Percentiles rank a stretch among this genome's conserved stretches.
Evolutionary conservation across 2,113 vertebrate species (phyloP).

Genomic region (Thunnus maccoyii): DNA sequence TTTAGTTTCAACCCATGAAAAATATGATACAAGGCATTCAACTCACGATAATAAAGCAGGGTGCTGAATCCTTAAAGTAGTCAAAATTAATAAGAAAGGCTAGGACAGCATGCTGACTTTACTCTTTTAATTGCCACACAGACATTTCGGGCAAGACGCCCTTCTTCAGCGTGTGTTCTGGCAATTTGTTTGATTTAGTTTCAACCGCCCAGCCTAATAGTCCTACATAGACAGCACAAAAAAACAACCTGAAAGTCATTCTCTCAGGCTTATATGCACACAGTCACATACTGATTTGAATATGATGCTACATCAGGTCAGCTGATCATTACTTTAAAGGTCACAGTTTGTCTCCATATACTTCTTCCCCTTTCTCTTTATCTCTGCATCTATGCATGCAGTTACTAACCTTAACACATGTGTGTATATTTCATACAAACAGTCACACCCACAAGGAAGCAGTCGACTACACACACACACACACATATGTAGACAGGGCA

Average conservation of each 20-base stretch:
- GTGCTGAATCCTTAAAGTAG: too few relatives aligned
- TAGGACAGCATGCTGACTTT: too few relatives aligned
- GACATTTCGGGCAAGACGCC: too few relatives aligned
- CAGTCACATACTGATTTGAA: background rate
- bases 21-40: too few relatives aligned
- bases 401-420: background rate
- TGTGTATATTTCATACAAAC: background rate
- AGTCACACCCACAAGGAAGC: background rate
- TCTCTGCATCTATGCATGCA: background rate
- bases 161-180: too few relatives aligned
- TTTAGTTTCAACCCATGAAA: background rate
- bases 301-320: background rate
- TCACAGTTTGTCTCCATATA: background rate
- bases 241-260: background rate
- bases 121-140: too few relatives aligned
- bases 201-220: background rate
- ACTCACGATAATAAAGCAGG: too few relatives aligned
- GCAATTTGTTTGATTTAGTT: too few relatives aligned
- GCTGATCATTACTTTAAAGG: conserved; percentile 17
- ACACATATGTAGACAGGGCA: conserved; percentile 3
- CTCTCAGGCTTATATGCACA: background rate
- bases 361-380: background rate
- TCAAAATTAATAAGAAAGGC: too few relatives aligned
- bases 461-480: background rate
- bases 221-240: background rate